Conservation (phyloP, 2,797 vertebrate genomes). For the Megaceryle alcyon region DNA sequence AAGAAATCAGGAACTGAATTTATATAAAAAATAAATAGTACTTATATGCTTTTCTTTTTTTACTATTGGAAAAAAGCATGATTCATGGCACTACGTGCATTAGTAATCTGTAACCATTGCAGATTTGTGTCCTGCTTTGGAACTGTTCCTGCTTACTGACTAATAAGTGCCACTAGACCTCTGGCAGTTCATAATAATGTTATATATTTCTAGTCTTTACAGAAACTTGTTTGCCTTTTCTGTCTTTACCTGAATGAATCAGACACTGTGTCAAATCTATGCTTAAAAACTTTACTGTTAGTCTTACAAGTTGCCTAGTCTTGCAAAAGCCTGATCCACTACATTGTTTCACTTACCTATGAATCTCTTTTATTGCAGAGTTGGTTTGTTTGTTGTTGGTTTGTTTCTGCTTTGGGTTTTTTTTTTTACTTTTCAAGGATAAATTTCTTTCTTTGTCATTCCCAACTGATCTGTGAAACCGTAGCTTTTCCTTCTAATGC, state of each 20-base stretch:
- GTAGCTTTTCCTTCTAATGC: background rate
- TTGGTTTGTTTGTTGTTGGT: background rate
- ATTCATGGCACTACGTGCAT: conserved; percentile 32
- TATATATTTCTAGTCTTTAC: background rate
- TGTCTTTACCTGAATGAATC: background rate
- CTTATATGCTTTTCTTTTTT: conserved; percentile 5
- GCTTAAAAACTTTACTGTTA: background rate
- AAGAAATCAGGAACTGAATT: background rate
- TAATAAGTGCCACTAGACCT: conserved; percentile 36
- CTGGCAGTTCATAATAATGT: conserved; percentile 6
- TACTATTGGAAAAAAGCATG: conserved; percentile 52
- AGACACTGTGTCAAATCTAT: background rate
- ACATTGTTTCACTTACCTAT: background rate
- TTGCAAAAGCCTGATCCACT: background rate
- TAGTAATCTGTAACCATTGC: conserved; percentile 12
- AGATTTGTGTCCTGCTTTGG: conserved; percentile 52
- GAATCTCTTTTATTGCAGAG: background rate
- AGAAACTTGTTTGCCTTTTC: background rate
- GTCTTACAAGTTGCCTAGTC: background rate
- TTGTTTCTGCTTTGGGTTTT: background rate
- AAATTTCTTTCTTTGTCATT: background rate
- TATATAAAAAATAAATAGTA: background rate
- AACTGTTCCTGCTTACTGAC: conserved; percentile 37
- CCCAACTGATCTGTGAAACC: background rate
- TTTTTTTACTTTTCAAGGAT: background rate